Conservation (phyloP, 2,113 vertebrate species). For the Cyrtonyx montezumae region DNA sequence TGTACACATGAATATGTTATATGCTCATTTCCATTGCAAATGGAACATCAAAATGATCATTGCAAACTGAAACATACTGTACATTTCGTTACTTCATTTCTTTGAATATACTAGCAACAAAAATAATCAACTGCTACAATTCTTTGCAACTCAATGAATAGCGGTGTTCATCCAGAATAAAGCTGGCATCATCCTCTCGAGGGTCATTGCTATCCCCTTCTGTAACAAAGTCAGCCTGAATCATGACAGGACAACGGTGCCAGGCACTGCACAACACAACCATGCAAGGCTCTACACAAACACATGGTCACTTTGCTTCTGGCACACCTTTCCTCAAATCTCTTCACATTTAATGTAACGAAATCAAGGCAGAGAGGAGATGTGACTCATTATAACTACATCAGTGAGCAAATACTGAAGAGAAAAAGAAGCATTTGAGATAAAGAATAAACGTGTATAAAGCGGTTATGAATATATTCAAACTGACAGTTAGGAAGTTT, state of each 20-base stretch:
- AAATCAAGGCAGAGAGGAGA: not conserved
- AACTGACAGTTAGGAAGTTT: not conserved
- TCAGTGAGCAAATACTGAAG: not conserved
- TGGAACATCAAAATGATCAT: slow-evolving; percentile 50
- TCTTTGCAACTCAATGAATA: not conserved
- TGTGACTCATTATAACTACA: not conserved
- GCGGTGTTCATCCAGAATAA: slow-evolving; percentile 27
- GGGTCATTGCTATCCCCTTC: slow-evolving; percentile 8
- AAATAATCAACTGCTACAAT: slow-evolving; percentile 1
- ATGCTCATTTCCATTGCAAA: slow-evolving; percentile 67
- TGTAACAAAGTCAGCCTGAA: slow-evolving; percentile 10
- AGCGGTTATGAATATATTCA: not conserved
- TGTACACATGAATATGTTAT: slow-evolving; percentile 71
- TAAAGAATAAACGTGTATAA: not conserved
- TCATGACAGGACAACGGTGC: not conserved
- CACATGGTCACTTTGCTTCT: not conserved
- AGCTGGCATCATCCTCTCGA: not conserved
- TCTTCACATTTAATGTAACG: not conserved
- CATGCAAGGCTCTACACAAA: not conserved
- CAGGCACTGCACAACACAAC: not conserved
- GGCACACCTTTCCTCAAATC: not conserved
- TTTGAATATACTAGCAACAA: slow-evolving; percentile 20
- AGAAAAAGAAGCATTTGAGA: not conserved
- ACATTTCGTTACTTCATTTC: slow-evolving; percentile 45
- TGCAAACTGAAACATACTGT: slow-evolving; percentile 53